Base-by-base conservation (phyloP, 2,888 invertebrate species). In the Dynastes tityus region DNA sequence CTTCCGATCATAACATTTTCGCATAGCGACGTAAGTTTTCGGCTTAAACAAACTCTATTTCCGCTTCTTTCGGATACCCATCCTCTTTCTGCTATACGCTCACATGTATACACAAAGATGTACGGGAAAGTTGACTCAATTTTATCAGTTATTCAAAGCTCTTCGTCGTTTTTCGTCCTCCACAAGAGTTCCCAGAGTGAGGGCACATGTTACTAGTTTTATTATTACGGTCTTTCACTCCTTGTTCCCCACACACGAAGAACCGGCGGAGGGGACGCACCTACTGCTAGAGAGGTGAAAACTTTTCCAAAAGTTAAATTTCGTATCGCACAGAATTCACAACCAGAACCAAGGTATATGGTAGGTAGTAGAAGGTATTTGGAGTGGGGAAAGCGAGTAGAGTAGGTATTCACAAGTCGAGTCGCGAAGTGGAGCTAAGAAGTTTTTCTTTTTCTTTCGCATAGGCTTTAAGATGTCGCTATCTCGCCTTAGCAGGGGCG, bases 111-210 rank as follows among this genome's bases (percentile, higher is more conserved):
- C 45, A 45, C 8, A 45, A 8, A 45, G 45, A 45, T 45, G 8
- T 11, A 45, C n/a, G 55, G 2, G 55, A 16, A 40, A 73, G 58
- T 73, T 27, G 61, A 61, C 40, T 73, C 73, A 61, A 73, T 73
- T 73, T 61, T 73, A 73, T 61, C 73, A 73, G 73, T 73, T 61
- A 73, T 73, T 73, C 73, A 61, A 73, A 73, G 61, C 73, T 37
- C 27, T 73, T 73, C 73, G 37, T 73, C 73, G 68, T 49, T 73
- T 73, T 45, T 61, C 32, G 16, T 40, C 55, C 55, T 53, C 13
- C 16, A 37, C 32, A 5, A 37, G 55, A 55, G 37, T 32, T 22
- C 61, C 45, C 55, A 6, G n/a, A 55, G 13, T 5, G 55, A 55
- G 55, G 55, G 73, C 73, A 27, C 55, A 61, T 5, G 55, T 16